Evolutionary conservation across 2,113 vertebrate species (phyloP), one percentile per base, ranked within the genome.

Genomic region (Pipa parva): DNA sequence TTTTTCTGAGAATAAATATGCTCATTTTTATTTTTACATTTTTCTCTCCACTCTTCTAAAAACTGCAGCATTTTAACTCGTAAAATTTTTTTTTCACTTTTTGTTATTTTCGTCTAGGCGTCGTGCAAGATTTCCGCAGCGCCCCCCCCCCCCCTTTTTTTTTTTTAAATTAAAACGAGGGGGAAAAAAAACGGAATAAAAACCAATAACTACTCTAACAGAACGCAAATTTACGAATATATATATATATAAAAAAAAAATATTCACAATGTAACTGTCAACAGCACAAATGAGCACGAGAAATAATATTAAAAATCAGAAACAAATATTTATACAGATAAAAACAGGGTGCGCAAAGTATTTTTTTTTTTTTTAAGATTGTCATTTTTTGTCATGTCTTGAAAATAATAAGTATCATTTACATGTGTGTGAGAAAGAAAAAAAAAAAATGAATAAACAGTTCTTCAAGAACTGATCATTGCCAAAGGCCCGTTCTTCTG

Each of bases 11-110:
- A 92, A 89, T 91, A 89, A 91, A 88, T 91, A 76, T 83, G 86
- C 86, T 88, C 81, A 77, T 70, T 75, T 83, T 78, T 62, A 74
- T 42, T 69, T 81, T 79, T 76, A 80, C 85, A 49, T 18, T 85
- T 81, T 82, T 82, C 84, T 83, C 86, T 90, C 86, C 92, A 89
- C 90, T 83, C 88, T 85, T 84, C 90, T 91, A 91, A 91, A 93
- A 93, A 94, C 81, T 95, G 93, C 92, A 95, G 92, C 92, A 94
- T 95, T 92, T n/a, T 84, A 90, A 92, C 86, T 90, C 88, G 91
- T 93, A 91, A 91, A 91, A 90, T 80, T 83, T 66, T 48, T 63
- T 62, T 52, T n/a, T n/a, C n/a, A n/a, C n/a, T n/a, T 59, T 63
- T 64, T 56, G 46, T 85, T 84, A 76, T 81, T 64, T 62, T 86